Conservation (phyloP, 2,797 vertebrate species). For the Myiotriccus ornatus region DNA sequence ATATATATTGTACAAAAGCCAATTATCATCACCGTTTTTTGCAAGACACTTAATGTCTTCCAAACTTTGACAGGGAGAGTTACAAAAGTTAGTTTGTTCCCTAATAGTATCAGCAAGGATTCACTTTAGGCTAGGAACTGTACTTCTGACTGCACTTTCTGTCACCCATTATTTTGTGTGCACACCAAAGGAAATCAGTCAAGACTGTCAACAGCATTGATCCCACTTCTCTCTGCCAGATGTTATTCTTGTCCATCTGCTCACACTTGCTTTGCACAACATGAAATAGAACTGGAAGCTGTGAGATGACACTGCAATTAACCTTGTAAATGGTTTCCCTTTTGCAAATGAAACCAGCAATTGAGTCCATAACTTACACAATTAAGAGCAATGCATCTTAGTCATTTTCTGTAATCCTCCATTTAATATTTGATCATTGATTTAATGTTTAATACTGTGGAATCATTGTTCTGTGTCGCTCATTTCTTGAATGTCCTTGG, state of each 20-base stretch:
- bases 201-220: conserved; percentile 55
- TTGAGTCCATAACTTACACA: conserved; percentile 50
- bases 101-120: neutral
- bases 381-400: conserved; percentile 66
- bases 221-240: conserved; percentile 61
- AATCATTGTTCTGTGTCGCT: neutral
- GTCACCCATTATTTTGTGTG: conserved; percentile 33
- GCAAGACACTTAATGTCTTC: neutral
- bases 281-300: conserved; percentile 60
- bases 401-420: conserved; percentile 46
- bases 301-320: conserved; percentile 64
- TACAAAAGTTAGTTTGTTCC: neutral
- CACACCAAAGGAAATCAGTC: conserved; percentile 62
- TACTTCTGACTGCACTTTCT: conserved; percentile 30
- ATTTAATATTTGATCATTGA: conserved; percentile 68
- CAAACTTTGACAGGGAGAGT: neutral
- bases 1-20: neutral
- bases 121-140: conserved; percentile 19
- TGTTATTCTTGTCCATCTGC: conserved; percentile 72
- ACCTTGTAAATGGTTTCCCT: conserved; percentile 71
- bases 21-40: neutral
- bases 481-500: conserved; percentile 21
- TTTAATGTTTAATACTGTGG: conserved; percentile 48
- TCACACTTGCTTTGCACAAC: conserved; percentile 49
- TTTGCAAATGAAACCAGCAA: conserved; percentile 47